Percentiles rank a stretch among this genome's conserved stretches.
Conservation (phyloP, 2,888 invertebrate genomes). For the Synanthedon tipuliformis region DNA sequence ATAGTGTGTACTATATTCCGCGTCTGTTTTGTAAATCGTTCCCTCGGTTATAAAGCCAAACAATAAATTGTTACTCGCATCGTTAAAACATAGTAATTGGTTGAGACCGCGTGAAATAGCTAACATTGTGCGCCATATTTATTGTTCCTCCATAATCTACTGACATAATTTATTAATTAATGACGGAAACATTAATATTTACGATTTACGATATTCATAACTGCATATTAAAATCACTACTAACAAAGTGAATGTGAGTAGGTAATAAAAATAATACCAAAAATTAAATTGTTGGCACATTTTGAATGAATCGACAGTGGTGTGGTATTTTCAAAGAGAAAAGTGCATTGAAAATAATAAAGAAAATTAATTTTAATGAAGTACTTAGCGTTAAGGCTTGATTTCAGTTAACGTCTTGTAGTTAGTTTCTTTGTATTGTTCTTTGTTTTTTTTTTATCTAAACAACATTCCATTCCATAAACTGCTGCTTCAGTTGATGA, state of each 20-base stretch:
- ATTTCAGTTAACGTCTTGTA: too few relatives aligned
- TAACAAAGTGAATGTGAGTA: too few relatives aligned
- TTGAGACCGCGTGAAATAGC: conserved; percentile 19
- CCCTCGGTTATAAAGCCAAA: conserved; percentile 5
- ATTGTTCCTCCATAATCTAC: conserved; percentile 21
- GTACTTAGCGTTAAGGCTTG: too few relatives aligned
- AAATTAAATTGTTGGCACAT: too few relatives aligned
- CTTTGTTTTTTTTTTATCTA: too few relatives aligned
- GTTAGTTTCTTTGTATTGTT: too few relatives aligned
- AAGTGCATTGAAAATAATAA: neutral
- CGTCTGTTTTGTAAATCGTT: conserved; percentile 3
- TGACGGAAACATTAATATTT: conserved; percentile 1
- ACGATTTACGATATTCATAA: neutral
- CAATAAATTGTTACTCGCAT: conserved; percentile 12
- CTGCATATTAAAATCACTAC: neutral
- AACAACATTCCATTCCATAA: too few relatives aligned
- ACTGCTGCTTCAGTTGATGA: too few relatives aligned
- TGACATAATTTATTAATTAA: conserved; percentile 18
- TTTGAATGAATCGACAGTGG: neutral
- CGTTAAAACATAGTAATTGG: conserved; percentile 42
- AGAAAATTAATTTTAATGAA: too few relatives aligned
- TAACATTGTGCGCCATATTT: conserved; percentile 31
- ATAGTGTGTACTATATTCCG: neutral
- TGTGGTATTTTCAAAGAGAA: neutral
- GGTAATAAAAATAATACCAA: too few relatives aligned